phyloP scores from a whole-genome alignment of 2,113 vertebrate genomes.

The Glareola pratincola region DNA sequence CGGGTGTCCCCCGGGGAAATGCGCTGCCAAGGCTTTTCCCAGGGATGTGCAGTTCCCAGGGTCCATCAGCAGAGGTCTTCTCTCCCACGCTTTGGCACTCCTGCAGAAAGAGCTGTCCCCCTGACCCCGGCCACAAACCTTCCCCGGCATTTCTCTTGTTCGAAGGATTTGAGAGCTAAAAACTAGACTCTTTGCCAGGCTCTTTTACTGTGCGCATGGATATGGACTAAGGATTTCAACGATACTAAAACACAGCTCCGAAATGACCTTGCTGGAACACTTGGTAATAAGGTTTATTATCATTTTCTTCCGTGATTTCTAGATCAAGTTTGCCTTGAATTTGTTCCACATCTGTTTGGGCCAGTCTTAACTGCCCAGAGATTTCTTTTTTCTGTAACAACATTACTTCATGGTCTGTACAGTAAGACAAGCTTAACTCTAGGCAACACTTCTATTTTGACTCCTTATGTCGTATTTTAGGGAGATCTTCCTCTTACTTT shows the following conservation, averaged over 20 bases:
- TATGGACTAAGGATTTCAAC: not conserved
- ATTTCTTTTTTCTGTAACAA: not conserved
- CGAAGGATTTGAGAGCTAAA: not conserved
- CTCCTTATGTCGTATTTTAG: not conserved
- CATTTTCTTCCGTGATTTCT: not conserved
- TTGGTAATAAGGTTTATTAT: not conserved
- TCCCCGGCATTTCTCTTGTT: not conserved
- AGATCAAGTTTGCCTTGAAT: not conserved
- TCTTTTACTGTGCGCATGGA: not conserved
- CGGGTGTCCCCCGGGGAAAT: accelerated
- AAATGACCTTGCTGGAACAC: not conserved
- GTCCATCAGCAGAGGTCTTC: constrained; percentile 45
- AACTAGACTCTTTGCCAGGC: not conserved
- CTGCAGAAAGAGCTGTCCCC: not conserved
- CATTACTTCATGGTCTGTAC: not conserved
- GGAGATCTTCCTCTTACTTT: not conserved
- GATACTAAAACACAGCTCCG: not conserved
- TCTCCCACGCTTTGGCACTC: not conserved
- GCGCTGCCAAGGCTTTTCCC: not conserved
- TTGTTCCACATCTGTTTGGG: not conserved
- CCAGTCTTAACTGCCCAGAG: not conserved
- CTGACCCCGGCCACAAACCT: not conserved
- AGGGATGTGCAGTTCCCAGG: not conserved
- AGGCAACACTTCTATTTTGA: not conserved
- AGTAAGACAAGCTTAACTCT: not conserved